Base-by-base conservation (phyloP, 2,797 vertebrate genomes). In the Pagetopsis macropterus region DNA sequence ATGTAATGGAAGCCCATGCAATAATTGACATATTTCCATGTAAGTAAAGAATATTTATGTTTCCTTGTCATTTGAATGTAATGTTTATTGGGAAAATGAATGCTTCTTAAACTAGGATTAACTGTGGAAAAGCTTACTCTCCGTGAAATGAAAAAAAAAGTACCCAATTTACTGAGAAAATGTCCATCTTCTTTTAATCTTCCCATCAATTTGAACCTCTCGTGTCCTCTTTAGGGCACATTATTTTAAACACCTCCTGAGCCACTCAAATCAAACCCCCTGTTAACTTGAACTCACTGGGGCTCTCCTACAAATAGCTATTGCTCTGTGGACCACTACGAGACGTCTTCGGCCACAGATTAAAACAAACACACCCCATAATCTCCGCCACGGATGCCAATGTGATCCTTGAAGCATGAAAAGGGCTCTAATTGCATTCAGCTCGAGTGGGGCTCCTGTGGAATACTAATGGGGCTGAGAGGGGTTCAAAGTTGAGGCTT, bases 381-480 rank as follows among this genome's bases (percentile, higher is more conserved):
- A 23, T 51, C 72, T 62, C 33, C 14, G 72, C 80, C 80, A 77
- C 27, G 54, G 84, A 70, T 45, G 59, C 73, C 81, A 57, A 2
- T 41, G 73, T 78, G 82, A 80, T 85, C 79, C 70, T 21, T 17
- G 13, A 64, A 79, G 84, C 82, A 70, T 87, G 79, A 82, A 88
- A 86, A 79, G 37, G 64, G 61, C n/a, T 84, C 66, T 85, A 84
- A 88, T 79, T 80, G 86, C 70, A 55, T 88, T 83, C 69, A 79
- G 56, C 68, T 76, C 50, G 68, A 85, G 82, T 79, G 57, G 4
- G 40, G 46, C 71, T 56, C 1, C 66, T 21, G 62, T 56, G 69
- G 90, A 89, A 90, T 88, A 88, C 85, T 85, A 87, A 91, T 83
- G 65, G 50, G 81, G 49, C 58, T 56, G 69, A 48, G 14, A 76